Conservation (phyloP, 2,888 invertebrate species). For the Mechanitis mazaeus region DNA sequence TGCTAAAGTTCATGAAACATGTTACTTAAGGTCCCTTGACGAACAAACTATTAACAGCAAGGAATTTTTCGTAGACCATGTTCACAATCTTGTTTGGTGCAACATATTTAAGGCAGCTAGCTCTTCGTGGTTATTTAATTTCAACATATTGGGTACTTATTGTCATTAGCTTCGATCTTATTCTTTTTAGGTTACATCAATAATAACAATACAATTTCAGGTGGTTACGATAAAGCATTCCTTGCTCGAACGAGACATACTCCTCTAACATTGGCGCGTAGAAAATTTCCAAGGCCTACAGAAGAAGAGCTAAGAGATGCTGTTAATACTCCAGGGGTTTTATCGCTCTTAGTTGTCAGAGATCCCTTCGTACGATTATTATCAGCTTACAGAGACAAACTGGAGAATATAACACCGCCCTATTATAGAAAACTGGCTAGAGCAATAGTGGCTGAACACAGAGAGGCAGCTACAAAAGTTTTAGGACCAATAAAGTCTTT, state of each 20-base stretch:
- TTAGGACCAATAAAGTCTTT: constrained; percentile 57
- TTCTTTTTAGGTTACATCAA: background rate
- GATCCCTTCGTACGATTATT: constrained; percentile 84
- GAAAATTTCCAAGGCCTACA: constrained; percentile 81
- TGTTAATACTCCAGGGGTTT: constrained; percentile 75
- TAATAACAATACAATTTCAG: constrained; percentile 46
- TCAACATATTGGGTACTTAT: constrained; percentile 80
- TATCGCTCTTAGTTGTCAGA: constrained; percentile 82
- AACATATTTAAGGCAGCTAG: constrained; percentile 86
- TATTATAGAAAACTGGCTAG: constrained; percentile 82
- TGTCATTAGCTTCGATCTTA: background rate
- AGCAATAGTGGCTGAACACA: constrained; percentile 79
- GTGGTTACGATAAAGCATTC: constrained; percentile 78
- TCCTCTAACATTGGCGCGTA: constrained; percentile 81
- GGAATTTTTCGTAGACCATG: constrained; percentile 84
- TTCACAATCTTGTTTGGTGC: constrained; percentile 83
- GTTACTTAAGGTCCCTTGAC: constrained; percentile 53
- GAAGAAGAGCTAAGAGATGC: constrained; percentile 78
- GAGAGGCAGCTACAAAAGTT: constrained; percentile 53
- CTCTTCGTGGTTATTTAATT: constrained; percentile 88
- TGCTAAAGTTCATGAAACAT: constrained; percentile 64
- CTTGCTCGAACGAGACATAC: constrained; percentile 77
- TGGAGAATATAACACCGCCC: constrained; percentile 82
- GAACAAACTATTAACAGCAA: constrained; percentile 79
- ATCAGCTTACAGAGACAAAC: constrained; percentile 84